Base-by-base conservation (phyloP, 30 jellyfish, hydroid and myxozoan species). In the Hydractinia symbiolongicarpus region DNA sequence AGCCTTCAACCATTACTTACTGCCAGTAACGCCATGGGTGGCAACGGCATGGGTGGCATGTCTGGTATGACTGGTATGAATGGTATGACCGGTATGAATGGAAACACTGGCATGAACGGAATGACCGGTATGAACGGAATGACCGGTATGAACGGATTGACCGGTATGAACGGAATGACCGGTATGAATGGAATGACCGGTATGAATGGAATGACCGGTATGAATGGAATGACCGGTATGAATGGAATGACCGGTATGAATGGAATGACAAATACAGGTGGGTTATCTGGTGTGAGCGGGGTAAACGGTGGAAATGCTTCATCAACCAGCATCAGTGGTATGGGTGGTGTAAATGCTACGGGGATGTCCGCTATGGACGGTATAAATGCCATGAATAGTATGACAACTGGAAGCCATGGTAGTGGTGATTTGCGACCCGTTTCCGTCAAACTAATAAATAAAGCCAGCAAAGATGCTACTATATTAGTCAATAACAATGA, bases 381-480 rank as follows among this genome's bases (percentile, higher is more conserved):
- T 44, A 51, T 7, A 44, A 64, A 64, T 2, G 17, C 1, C 40
- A 11, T 16, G 19, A 58, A 13, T 11, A 64, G 74, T 64, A 7
- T 13, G 40, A 64, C 19, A 7, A 51, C 52, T 13, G 16, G 52
- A 7, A 64, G 17, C 40, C 74, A 64, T n/a, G 16, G 17, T 64
- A 64, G 9, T 44, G 74, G 74, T 64, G 4, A 64, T 51, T 6
- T 64, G 40, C 74, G 19, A 55, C 49, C 83, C 1, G 77, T 83
- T 55, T 87, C 84, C n/a, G 67, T 91, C 17, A 56, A 21, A 5
- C 44, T 30, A 30, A 2, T 30, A 30, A 91, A 91, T 55, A 66
- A 79, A 3, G 97, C 97, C 67, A 96, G 96, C 20, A 84, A 73
- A 19, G 96, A 86, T 16, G 96, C 85, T 8, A 83, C 86, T 30